Evolutionary conservation across 1,140 invertebrate genomes (phyloP), one percentile per base, ranked within the genome.

Genomic region (Drosophila littoralis): DNA sequence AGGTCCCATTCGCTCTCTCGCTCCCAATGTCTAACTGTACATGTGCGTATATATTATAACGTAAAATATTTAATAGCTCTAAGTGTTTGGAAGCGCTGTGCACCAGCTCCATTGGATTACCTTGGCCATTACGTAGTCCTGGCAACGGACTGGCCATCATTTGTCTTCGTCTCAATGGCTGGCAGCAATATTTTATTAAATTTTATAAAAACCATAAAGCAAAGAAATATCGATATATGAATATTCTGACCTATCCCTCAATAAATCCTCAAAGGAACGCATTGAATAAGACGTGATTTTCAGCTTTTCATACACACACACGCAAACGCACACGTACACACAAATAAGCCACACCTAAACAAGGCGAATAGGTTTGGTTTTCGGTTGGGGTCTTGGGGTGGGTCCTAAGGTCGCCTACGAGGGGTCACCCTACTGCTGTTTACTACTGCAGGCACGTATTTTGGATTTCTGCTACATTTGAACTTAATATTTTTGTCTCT

Each of bases 381-480:
- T 42, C 28, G 69, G 12, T 9, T 43, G 63, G 46, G 59, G 13
- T 48, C 22, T 40, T 33, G 36, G 70, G 81, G 64, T 69, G 22
- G 66, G 48, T 81, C 52, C 76, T 80, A 67, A 85, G 81, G 77
- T 77, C 77, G 64, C 22, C 8, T 36, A 28, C 59, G 33, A 54
- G 63, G 57, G 51, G 67, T 70, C 66, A 45, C 38, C 60, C 35
- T 58, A 68, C 55, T 58, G 72, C 83, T 86, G 79, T 88, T 86
- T 86, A 83, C 82, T 86, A 82, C 81, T 81, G 74, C 83, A 72
- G 84, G 83, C 83, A 88, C 83, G 83, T 88, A 86, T 83, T 80
- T 80, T 89, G 83, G 84, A 88, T 88, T 88, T 88, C 84, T 88
- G 84, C 84, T 88, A 89, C 84, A 88, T 88, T 88, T 88, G 84